Evolutionary conservation across 2,797 vertebrate species (phyloP).

Genomic region (Neomorphus geoffroyi): DNA sequence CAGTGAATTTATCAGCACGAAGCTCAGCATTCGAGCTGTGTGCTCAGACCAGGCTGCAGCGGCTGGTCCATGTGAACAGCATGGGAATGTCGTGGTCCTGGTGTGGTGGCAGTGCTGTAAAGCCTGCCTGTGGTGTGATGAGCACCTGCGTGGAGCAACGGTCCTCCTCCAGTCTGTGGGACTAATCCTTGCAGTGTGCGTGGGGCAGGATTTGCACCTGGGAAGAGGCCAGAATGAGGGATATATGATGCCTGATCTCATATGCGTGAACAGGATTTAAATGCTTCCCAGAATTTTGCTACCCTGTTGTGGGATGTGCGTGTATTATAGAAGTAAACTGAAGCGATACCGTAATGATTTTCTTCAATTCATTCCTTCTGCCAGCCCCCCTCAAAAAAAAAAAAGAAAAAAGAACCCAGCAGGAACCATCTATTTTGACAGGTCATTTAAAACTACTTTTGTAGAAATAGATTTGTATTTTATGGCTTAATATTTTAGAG

Average conservation of each 20-base stretch:
- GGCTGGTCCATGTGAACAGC: accelerated
- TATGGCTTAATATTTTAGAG: conserved; percentile 58
- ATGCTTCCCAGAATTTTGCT: conserved; percentile 12
- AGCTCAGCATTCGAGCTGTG: not conserved
- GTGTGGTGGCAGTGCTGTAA: not conserved
- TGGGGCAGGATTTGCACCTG: not conserved
- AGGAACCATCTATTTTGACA: not conserved
- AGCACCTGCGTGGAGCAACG: accelerated
- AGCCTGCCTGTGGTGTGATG: not conserved
- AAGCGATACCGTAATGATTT: not conserved
- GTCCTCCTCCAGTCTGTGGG: not conserved
- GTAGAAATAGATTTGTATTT: conserved; percentile 38
- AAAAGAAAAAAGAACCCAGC: not conserved
- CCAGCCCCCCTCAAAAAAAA: not conserved
- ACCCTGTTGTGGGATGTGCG: not conserved
- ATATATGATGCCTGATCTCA: not conserved
- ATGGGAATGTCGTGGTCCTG: accelerated
- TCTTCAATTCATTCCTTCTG: not conserved
- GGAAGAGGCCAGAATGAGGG: not conserved
- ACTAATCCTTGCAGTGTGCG: not conserved
- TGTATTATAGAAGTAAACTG: not conserved
- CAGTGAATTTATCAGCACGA: not conserved
- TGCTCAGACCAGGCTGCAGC: not conserved
- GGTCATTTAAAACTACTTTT: conserved; percentile 46
- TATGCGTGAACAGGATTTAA: not conserved